Evolutionary conservation across 2,888 invertebrate species (phyloP).

Genomic region (Rutpela maculata): DNA sequence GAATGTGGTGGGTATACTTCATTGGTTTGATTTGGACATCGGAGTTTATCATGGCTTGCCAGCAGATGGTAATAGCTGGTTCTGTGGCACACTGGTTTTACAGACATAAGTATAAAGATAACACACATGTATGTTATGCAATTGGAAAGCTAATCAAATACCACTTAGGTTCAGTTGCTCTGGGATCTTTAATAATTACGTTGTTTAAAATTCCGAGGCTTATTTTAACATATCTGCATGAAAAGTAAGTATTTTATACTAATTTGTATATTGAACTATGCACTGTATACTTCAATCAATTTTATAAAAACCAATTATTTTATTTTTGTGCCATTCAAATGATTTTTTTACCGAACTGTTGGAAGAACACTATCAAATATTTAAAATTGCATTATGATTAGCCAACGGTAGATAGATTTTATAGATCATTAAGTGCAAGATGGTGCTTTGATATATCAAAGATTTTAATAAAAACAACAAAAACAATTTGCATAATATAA

Average conservation of each 20-base stretch:
- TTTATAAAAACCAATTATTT: too few relatives aligned
- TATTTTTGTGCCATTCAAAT: too few relatives aligned
- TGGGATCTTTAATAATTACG: constrained; percentile 95
- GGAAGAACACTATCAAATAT: too few relatives aligned
- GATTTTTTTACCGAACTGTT: too few relatives aligned
- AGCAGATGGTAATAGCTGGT: constrained; percentile 95
- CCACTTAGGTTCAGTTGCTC: constrained; percentile 95
- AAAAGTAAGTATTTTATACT: constrained; percentile 75
- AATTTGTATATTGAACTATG: not conserved
- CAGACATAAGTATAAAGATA: constrained; percentile 81
- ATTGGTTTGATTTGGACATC: constrained; percentile 94
- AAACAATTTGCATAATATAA: too few relatives aligned
- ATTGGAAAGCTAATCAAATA: constrained; percentile 88
- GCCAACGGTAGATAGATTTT: too few relatives aligned
- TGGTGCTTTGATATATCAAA: too few relatives aligned
- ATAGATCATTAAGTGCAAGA: too few relatives aligned
- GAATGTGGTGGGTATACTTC: constrained; percentile 96
- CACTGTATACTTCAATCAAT: too few relatives aligned
- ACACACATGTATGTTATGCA: constrained; percentile 82
- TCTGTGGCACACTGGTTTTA: constrained; percentile 97
- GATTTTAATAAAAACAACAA: too few relatives aligned
- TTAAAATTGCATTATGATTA: too few relatives aligned
- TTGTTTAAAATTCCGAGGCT: constrained; percentile 93
- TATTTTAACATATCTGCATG: constrained; percentile 91
- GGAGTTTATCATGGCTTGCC: constrained; percentile 95